phyloP scores from a whole-genome alignment of 1,140 invertebrate genomes.

The Cheumatopsyche charites region DNA sequence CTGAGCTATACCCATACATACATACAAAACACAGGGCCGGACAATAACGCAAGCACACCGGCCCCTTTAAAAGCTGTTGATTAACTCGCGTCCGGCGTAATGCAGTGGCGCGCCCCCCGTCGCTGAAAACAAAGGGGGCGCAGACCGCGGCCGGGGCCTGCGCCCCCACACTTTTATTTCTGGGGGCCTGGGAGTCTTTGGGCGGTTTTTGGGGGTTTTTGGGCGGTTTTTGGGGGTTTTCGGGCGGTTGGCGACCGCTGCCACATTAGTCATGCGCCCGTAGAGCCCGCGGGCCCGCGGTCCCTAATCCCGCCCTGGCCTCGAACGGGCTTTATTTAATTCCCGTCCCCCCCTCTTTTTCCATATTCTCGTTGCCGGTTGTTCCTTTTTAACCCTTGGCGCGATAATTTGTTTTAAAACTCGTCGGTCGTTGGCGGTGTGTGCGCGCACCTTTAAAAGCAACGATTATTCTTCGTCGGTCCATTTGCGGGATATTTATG shows the following conservation, averaged over 20 bases:
- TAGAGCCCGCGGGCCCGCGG: conserved; percentile 30
- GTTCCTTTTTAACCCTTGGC: conserved; percentile 22
- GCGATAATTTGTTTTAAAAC: conserved; percentile 36
- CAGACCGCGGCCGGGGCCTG: neutral
- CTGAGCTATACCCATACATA: too few relatives aligned
- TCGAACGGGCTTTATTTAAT: conserved; percentile 34
- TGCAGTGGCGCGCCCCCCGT: neutral
- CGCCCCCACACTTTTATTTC: too few relatives aligned
- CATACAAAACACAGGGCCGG: neutral
- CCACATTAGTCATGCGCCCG: conserved; percentile 37
- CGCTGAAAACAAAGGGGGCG: neutral
- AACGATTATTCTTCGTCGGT: too few relatives aligned
- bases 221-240: too few relatives aligned
- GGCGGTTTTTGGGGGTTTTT: too few relatives aligned
- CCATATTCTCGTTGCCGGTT: neutral
- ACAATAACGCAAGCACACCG: neutral
- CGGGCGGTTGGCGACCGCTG: conserved; percentile 22
- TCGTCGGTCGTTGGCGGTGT: neutral
- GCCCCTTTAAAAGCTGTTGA: conserved; percentile 33
- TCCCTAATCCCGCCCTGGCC: conserved; percentile 27
- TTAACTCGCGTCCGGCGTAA: conserved; percentile 33
- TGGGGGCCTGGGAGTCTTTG: too few relatives aligned
- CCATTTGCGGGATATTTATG: too few relatives aligned
- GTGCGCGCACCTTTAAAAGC: neutral
- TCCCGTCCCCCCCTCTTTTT: neutral